Percentiles rank a stretch among this genome's conserved stretches.
Evolutionary conservation across 2,888 invertebrate species (phyloP).

Genomic region (Muscina levida): DNA sequence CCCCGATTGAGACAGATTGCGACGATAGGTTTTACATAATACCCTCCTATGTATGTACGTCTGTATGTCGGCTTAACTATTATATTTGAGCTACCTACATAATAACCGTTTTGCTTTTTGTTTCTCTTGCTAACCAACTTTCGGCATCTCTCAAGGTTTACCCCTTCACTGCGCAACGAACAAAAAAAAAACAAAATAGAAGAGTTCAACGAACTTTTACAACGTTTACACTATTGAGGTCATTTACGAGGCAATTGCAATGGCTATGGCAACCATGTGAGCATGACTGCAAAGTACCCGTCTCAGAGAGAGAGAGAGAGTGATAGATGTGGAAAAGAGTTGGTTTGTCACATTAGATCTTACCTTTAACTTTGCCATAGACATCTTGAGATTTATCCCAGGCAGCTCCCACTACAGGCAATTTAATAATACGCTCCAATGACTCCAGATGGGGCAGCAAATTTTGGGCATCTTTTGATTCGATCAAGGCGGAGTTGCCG

Average conservation of each 20-base stretch:
- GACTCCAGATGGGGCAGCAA: slow-evolving; percentile 81
- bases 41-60: neutral
- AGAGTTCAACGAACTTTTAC: slow-evolving; percentile 49
- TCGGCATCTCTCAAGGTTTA: slow-evolving; percentile 6
- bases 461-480: slow-evolving; percentile 76
- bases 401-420: slow-evolving; percentile 82
- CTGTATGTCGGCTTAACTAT: too few relatives aligned
- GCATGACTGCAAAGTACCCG: neutral
- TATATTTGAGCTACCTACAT: neutral
- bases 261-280: neutral
- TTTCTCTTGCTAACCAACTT: neutral
- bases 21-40: slow-evolving; percentile 19
- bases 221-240: slow-evolving; percentile 17
- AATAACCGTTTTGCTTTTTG: slow-evolving; percentile 32
- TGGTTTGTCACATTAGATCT: too few relatives aligned
- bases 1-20: slow-evolving; percentile 1
- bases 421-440: slow-evolving; percentile 81
- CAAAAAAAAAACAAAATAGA: neutral
- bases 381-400: slow-evolving; percentile 82
- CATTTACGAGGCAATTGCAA: neutral
- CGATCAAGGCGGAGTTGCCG: slow-evolving; percentile 68
- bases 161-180: neutral
- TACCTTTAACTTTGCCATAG: slow-evolving; percentile 83
- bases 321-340: neutral
- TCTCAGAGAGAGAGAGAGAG: neutral